A percentile compares a stretch with the other conserved stretches of the same genome.
These are phyloP conservation scores for Chionodraco myersi DNA, from an alignment of 2,113 vertebrate species.

Conservation along the genomic window DNA sequence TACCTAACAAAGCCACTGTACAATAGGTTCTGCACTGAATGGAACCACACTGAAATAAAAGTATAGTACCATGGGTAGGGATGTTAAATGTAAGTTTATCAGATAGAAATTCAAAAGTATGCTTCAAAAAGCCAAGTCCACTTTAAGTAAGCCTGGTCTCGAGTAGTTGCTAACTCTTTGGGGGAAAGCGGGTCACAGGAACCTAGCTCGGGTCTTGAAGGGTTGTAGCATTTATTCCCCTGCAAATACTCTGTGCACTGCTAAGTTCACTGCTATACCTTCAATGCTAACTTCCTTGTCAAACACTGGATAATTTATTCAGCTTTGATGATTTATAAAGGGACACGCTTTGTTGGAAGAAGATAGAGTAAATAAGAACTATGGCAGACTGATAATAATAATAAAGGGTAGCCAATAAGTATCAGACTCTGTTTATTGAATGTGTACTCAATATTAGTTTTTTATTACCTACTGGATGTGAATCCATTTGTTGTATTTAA, in stretches of 20 bases:
- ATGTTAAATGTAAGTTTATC: too few relatives aligned
- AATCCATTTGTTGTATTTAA: conserved; percentile 12
- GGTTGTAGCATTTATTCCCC: too few relatives aligned
- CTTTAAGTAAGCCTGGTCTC: too few relatives aligned
- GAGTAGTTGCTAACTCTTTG: too few relatives aligned
- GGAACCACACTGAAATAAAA: background rate
- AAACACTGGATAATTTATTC: background rate
- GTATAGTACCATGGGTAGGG: background rate
- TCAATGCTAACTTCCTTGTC: too few relatives aligned
- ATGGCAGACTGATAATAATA: background rate
- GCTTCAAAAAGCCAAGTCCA: too few relatives aligned
- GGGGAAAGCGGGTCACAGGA: too few relatives aligned
- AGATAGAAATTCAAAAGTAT: too few relatives aligned
- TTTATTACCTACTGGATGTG: conserved; percentile 17
- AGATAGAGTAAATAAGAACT: conserved; percentile 1
- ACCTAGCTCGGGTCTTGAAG: too few relatives aligned
- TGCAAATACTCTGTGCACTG: too few relatives aligned
- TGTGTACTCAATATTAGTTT: background rate
- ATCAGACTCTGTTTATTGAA: conserved; percentile 10
- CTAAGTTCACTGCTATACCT: too few relatives aligned
- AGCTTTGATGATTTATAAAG: conserved; percentile 10
- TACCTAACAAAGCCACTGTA: background rate
- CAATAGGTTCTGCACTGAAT: background rate
- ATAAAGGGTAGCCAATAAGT: conserved; percentile 6
- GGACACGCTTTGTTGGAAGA: background rate